Evolutionary conservation across 2,888 invertebrate genomes (phyloP), one percentile per base, ranked within the genome.

Genomic region (Amiota mariae): DNA sequence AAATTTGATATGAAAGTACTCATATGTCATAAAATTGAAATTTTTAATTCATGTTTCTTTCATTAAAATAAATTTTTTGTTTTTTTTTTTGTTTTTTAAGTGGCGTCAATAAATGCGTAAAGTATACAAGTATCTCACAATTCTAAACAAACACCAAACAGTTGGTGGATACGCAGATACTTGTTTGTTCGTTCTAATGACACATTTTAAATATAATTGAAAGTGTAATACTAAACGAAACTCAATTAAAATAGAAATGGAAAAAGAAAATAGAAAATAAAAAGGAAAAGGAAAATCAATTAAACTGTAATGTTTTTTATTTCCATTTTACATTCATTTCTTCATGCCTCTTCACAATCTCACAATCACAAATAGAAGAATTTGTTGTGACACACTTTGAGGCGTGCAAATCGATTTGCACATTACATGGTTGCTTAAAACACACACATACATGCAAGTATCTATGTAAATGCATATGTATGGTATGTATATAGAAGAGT

Each of bases 121-220:
- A 4, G 36, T 36, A 36, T 36, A 36, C 36, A 36, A 36, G 36
- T 36, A 36, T 36, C 36, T 36, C 8, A 6, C 36, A 36, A 36
- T 36, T 36, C 6, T 6, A 56, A 59, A 20, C 59, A 59, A 59
- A 59, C 47, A 49, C 8, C 15, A 66, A 36, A 13, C 11, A 66
- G 9, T 10, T 12, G 10, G 10, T 15, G 9, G 66, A 12, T 11
- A 8, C 59, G 18, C 9, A 15, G 10, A 59, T 10, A 2, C 11
- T 59, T 48, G 48, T 36, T 48, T 49, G n/a, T 20, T n/a, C 20
- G 59, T 20, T 66, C 46, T 64, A 66, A 66, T 66, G 66, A 66
- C 66, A 66, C 18, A 66, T 48, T 48, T 66, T 66, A 15, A 9
- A 59, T 11, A 48, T 66, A 66, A 66, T 66, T 66, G 66, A 66